Evolutionary conservation across 2,797 vertebrate genomes (phyloP).

Genomic region (Ibycter americanus): DNA sequence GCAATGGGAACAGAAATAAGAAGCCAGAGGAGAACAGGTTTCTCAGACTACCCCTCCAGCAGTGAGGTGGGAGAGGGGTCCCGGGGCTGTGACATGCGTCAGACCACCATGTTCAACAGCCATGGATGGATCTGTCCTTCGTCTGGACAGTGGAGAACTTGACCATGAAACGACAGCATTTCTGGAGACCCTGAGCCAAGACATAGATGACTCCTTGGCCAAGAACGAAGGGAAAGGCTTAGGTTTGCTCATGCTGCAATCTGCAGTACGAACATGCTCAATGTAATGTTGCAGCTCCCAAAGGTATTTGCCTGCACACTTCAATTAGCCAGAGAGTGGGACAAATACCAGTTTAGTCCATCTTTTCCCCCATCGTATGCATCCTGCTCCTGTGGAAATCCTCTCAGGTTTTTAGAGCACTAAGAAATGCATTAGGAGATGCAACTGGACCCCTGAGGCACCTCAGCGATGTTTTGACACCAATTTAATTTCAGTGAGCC

Average conservation of each 20-base stretch:
- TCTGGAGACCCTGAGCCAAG: neutral
- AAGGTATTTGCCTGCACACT: neutral
- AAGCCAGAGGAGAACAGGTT: neutral
- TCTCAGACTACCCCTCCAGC: neutral
- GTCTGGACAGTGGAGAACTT: neutral
- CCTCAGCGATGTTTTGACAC: neutral
- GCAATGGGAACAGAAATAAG: neutral
- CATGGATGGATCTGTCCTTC: neutral
- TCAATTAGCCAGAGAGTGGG: neutral
- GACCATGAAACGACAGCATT: neutral
- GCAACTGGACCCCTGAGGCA: neutral
- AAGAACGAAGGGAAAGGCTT: neutral
- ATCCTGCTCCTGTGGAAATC: neutral
- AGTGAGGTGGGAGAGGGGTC: neutral
- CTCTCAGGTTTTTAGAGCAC: neutral
- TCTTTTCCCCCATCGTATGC: neutral
- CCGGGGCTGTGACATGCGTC: neutral
- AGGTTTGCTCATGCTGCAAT: neutral
- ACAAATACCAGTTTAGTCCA: neutral
- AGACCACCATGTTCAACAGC: neutral
- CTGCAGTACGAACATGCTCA: too few relatives aligned
- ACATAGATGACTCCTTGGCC: neutral
- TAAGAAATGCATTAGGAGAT: neutral
- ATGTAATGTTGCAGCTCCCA: neutral
- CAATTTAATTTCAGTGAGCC: neutral